Base-by-base conservation (phyloP, 2,888 invertebrate species). In the Drosophila putrida region DNA sequence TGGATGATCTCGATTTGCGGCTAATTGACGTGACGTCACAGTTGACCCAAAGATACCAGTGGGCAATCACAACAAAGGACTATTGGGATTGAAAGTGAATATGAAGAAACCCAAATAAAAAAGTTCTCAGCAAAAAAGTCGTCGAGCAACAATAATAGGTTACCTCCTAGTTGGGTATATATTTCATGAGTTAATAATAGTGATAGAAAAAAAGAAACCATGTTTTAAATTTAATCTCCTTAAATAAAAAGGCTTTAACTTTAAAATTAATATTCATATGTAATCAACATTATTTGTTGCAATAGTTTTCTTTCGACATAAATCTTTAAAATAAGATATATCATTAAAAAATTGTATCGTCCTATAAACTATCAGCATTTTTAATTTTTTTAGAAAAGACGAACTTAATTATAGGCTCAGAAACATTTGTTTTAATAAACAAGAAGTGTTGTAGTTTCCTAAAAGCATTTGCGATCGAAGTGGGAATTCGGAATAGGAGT, bases 21-120 rank as follows among this genome's bases (percentile, higher is more conserved):
- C 80, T 83, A 88, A 83, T 82, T 88, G 83, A 88, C 71, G 71
- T 65, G 68, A 74, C 86, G 71, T 76, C 80, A 70, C 57, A 54
- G 53, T 55, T 54, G 53, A 73, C 61, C 72, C 67, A 67, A 70
- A 60, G 65, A 50, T 68, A 75, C 51, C 35, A 67, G 11, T 49
- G 51, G 39, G 35, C 78, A 74, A 78, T 74, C 63, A 68, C 78
- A 75, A 63, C 57, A 74, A 63, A 74, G 28, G 59, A 68, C 68
- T 64, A 20, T 53, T 47, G 69, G 53, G 44, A 58, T 68, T 57
- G 63, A 78, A 63, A 73, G 55, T 67, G 67, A 77, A 55, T 57
- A 66, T 11, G 28, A 31, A 35, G 53, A 55, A 62, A 39, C 31
- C 47, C 9, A 49, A 71, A 13, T 11, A 9, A 58, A 58, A 36